These are phyloP conservation scores for Terrapene triunguis DNA, from an alignment of 2,113 vertebrate species.

Conservation along the genomic window DNA sequence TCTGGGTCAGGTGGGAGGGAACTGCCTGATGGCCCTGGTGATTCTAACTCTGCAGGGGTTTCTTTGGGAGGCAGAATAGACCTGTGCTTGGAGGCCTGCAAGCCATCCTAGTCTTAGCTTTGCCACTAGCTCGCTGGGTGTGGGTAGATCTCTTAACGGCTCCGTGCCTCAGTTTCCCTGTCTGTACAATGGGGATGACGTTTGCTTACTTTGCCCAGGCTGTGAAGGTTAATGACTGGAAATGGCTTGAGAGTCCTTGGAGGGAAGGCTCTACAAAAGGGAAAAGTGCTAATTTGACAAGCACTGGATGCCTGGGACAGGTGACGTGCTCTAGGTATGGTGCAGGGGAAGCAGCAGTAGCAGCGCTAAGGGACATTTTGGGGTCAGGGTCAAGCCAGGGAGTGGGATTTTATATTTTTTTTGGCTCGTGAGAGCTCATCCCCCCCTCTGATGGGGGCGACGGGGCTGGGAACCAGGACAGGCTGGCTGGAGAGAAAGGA, in stretches of 20 bases:
- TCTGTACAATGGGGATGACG: not conserved
- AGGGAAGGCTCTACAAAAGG: not conserved
- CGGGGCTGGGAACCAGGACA: too few relatives aligned
- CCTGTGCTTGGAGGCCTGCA: too few relatives aligned
- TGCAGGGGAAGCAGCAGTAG: too few relatives aligned
- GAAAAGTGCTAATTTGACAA: not conserved
- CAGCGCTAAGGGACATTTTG: not conserved
- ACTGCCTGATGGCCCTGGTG: not conserved
- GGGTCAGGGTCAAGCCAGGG: not conserved
- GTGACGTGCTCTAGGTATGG: not conserved
- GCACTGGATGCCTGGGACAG: fast-evolving
- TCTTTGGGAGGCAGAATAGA: not conserved
- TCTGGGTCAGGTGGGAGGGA: not conserved
- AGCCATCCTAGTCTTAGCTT: not conserved
- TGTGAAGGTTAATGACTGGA: not conserved
- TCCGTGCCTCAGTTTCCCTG: not conserved
- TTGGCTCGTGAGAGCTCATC: not conserved
- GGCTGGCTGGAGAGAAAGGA: not conserved
- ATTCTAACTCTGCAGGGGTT: not conserved
- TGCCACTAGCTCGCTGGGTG: not conserved
- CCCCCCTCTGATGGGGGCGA: not conserved
- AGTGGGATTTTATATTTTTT: not conserved
- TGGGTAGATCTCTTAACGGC: not conserved
- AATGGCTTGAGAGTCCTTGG: not conserved
- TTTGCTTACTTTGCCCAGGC: not conserved